Percentiles rank a stretch among this genome's conserved stretches.
These are phyloP conservation scores for Stegodyphus mimosarum DNA, from an alignment of 1,140 invertebrate genomes.

Conservation along the genomic window DNA sequence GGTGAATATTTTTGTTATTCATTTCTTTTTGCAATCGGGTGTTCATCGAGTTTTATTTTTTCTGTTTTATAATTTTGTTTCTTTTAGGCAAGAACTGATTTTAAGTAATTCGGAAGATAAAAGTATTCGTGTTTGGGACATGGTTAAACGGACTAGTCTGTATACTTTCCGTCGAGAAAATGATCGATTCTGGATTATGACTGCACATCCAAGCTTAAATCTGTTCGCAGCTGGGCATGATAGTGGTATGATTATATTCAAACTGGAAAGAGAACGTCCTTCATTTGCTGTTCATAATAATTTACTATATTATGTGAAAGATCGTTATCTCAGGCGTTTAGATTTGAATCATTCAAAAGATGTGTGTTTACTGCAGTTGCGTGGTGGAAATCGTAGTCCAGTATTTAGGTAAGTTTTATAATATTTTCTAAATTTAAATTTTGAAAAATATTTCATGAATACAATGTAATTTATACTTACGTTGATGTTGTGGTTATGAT, in stretches of 20 bases:
- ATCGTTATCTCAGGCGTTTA: slow-evolving; percentile 87
- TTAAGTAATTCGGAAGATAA: slow-evolving; percentile 98
- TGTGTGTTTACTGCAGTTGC: slow-evolving; percentile 90
- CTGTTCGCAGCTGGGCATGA: slow-evolving; percentile 95
- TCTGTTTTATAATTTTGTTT: background rate
- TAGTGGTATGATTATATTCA: slow-evolving; percentile 87
- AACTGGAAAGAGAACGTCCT: slow-evolving; percentile 93
- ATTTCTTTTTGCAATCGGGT: too few relatives aligned
- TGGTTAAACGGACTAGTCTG: slow-evolving; percentile 96
- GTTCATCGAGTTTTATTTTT: too few relatives aligned
- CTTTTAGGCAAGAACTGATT: slow-evolving; percentile 87
- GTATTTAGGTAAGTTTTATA: slow-evolving; percentile 73
- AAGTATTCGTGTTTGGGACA: slow-evolving; percentile 98
- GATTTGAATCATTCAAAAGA: slow-evolving; percentile 96
- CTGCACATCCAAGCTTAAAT: slow-evolving; percentile 81
- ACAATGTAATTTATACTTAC: too few relatives aligned
- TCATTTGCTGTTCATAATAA: slow-evolving; percentile 95
- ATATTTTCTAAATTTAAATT: background rate
- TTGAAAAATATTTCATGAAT: too few relatives aligned
- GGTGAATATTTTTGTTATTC: too few relatives aligned
- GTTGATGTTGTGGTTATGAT: too few relatives aligned
- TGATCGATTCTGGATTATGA: slow-evolving; percentile 96
- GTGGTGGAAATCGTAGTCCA: slow-evolving; percentile 79
- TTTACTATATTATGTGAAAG: slow-evolving; percentile 96
- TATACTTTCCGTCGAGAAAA: slow-evolving; percentile 95